Evolutionary conservation across 2,888 invertebrate genomes (phyloP).

Genomic region (Lasioglossum lativentre): DNA sequence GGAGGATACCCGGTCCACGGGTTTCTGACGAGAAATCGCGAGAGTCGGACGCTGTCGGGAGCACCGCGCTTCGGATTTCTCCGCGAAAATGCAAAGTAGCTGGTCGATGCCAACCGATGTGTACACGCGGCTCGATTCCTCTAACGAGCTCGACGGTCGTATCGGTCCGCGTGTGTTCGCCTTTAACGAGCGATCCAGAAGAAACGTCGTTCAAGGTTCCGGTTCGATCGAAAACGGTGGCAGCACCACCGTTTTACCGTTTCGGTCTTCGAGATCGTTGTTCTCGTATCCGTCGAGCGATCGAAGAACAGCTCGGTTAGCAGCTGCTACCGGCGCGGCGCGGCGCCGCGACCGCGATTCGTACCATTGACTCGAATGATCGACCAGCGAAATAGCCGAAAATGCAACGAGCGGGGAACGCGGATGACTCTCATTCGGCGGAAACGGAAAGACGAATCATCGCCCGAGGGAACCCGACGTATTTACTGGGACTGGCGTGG

Average conservation of each 20-base stretch:
- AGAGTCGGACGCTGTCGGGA: conserved; percentile 53
- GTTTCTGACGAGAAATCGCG: conserved; percentile 70
- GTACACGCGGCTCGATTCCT: background rate
- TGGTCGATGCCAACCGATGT: background rate
- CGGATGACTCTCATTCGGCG: conserved; percentile 17
- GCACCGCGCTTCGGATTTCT: conserved; percentile 75
- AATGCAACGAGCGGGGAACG: background rate
- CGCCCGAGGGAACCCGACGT: conserved; percentile 20
- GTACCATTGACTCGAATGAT: background rate
- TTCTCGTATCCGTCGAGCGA: background rate
- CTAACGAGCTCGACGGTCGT: conserved; percentile 24
- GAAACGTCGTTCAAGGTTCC: conserved; percentile 7
- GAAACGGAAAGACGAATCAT: conserved; percentile 50
- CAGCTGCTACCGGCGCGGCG: no score
- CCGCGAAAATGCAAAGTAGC: conserved; percentile 73
- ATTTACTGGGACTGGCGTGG: conserved; percentile 48
- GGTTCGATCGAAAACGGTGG: conserved; percentile 10
- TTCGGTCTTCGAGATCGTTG: background rate
- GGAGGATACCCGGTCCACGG: conserved; percentile 27
- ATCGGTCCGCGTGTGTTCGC: conserved; percentile 13
- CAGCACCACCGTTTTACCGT: background rate
- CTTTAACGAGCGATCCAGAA: conserved; percentile 18
- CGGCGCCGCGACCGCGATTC: no score
- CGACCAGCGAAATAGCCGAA: background rate
- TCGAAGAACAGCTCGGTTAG: background rate